phyloP scores from a whole-genome alignment of 2,113 vertebrate genomes.

The Gallinago jamesoni region DNA sequence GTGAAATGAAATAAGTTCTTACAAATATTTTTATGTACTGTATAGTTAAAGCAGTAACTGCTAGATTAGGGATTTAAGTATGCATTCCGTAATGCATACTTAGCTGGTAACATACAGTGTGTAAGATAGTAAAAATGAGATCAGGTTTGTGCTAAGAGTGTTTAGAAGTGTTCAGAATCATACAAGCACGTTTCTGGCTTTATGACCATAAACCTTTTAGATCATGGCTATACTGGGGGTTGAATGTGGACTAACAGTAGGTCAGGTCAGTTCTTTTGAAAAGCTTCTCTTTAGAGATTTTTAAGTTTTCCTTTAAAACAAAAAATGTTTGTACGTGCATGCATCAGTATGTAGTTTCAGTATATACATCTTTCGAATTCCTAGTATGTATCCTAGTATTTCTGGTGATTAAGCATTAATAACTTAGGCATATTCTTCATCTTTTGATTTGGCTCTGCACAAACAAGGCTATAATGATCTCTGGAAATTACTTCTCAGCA shows the following conservation, averaged over 20 bases:
- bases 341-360: not conserved
- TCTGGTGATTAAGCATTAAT: not conserved
- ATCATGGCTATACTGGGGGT: not conserved
- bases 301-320: not conserved
- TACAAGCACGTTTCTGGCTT: not conserved
- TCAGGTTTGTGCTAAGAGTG: not conserved
- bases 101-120: not conserved
- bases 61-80: not conserved
- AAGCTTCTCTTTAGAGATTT: not conserved
- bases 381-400: not conserved
- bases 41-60: not conserved
- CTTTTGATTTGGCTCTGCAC: not conserved
- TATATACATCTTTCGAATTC: not conserved
- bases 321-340: not conserved
- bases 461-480: not conserved
- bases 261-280: not conserved
- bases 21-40: not conserved
- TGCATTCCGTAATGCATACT: not conserved
- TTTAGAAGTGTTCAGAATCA: not conserved
- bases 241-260: not conserved
- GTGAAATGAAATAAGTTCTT: not conserved
- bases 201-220: not conserved
- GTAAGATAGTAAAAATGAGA: not conserved
- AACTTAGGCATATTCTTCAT: not conserved
- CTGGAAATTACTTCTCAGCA: conserved; percentile 10